These are phyloP conservation scores for Lepeophtheirus nordmannii DNA, from an alignment of 2,888 invertebrate species.

Conservation along the genomic window DNA sequence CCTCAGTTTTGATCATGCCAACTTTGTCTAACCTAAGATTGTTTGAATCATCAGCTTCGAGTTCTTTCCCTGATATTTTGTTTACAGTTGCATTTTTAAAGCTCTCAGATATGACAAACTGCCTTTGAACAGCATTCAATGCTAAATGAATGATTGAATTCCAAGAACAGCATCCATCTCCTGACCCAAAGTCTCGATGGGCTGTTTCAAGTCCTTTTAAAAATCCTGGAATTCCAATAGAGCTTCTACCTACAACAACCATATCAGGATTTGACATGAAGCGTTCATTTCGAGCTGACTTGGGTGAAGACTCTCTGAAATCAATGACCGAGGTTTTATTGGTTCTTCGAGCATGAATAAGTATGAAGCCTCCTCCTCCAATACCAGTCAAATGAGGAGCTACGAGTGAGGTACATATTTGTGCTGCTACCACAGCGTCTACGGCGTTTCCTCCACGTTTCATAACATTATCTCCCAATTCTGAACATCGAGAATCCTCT, in stretches of 20 bases:
- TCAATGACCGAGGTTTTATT: constrained; percentile 43
- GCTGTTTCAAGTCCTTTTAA: constrained; percentile 44
- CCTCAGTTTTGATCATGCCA: no score
- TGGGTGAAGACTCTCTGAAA: constrained; percentile 38
- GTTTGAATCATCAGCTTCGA: neutral
- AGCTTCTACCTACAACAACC: constrained; percentile 34
- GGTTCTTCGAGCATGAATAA: constrained; percentile 50
- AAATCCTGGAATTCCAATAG: constrained; percentile 42
- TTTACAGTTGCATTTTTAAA: constrained; percentile 17
- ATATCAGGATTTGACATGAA: constrained; percentile 29
- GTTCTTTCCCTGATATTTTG: constrained; percentile 1
- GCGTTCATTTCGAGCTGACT: constrained; percentile 25
- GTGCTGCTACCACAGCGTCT: constrained; percentile 56
- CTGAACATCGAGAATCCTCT: constrained; percentile 43
- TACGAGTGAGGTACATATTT: constrained; percentile 55
- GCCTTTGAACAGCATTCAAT: constrained; percentile 39
- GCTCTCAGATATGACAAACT: constrained; percentile 28
- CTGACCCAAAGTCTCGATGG: constrained; percentile 40
- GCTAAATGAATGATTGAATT: constrained; percentile 43
- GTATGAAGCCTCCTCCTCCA: constrained; percentile 56
- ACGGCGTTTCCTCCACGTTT: constrained; percentile 53
- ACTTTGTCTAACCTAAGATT: neutral
- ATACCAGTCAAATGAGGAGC: constrained; percentile 55
- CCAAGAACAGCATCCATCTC: constrained; percentile 40
- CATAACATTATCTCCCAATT: constrained; percentile 50